These are phyloP conservation scores for Chaenocephalus aceratus DNA, from an alignment of 2,113 vertebrate species.

Conservation along the genomic window DNA sequence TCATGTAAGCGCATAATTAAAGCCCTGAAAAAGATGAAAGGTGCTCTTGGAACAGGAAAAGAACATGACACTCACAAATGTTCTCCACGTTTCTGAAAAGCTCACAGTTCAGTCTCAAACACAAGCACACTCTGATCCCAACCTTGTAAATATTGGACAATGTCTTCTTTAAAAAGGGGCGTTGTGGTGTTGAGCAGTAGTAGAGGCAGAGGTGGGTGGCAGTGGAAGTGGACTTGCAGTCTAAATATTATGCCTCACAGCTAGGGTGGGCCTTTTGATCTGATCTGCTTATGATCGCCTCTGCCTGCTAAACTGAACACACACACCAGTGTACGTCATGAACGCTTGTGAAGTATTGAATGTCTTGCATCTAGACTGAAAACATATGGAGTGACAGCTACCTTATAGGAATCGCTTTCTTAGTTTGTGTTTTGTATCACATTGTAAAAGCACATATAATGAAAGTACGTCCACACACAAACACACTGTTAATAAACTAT, in stretches of 20 bases:
- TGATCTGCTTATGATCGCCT: constrained; percentile 65
- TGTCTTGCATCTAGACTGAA: constrained; percentile 20
- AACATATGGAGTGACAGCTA: background rate
- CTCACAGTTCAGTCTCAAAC: constrained; percentile 28
- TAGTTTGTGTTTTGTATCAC: background rate
- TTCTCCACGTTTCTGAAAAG: constrained; percentile 2
- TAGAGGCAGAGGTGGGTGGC: constrained; percentile 67
- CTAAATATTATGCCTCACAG: constrained; percentile 83
- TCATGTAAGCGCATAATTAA: background rate
- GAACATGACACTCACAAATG: constrained; percentile 27
- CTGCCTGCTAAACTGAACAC: constrained; percentile 54
- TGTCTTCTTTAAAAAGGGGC: constrained; percentile 64
- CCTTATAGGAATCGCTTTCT: background rate
- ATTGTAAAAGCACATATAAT: background rate
- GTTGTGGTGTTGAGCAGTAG: constrained; percentile 52
- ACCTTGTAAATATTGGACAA: constrained; percentile 52
- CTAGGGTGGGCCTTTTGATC: constrained; percentile 75
- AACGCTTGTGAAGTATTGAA: constrained; percentile 18
- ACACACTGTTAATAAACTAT: background rate
- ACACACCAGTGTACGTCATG: constrained; percentile 42
- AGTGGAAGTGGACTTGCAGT: constrained; percentile 63
- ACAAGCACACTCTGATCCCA: constrained; percentile 22
- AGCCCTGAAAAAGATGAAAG: constrained; percentile 7
- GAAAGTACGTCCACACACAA: background rate
- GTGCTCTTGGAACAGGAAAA: constrained; percentile 13